phyloP scores from a whole-genome alignment of 1,140 invertebrate species.

The Amyelois transitella region DNA sequence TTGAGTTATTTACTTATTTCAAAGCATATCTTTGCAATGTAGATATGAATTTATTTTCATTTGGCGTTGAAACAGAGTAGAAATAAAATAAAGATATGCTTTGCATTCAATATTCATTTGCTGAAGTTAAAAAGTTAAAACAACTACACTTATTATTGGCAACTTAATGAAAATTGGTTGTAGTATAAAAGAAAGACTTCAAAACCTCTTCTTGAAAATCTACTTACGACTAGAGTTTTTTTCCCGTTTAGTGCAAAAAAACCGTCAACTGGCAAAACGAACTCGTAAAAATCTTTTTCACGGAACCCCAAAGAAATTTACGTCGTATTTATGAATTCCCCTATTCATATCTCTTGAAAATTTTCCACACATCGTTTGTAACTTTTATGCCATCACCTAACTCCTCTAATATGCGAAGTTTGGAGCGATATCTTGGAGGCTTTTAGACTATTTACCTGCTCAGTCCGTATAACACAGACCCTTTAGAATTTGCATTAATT shows the following conservation, averaged over 20 bases:
- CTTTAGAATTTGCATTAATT: conserved; percentile 53
- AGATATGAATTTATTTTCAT: no score
- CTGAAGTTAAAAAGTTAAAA: no score
- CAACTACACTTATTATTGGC: no score
- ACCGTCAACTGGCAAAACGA: neutral
- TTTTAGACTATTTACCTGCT: conserved; percentile 29
- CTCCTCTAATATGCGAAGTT: conserved; percentile 1
- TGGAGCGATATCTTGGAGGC: neutral
- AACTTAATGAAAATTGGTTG: no score
- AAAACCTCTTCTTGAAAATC: no score
- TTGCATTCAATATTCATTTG: no score
- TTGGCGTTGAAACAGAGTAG: no score
- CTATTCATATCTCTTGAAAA: neutral
- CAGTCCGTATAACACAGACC: conserved; percentile 34
- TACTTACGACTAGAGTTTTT: no score
- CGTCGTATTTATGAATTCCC: neutral
- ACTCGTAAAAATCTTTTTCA: neutral
- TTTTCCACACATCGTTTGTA: conserved; percentile 1
- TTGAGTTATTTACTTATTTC: no score
- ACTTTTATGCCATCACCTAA: conserved; percentile 3
- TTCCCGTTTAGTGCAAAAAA: neutral
- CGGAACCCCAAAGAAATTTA: neutral
- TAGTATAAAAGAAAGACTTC: no score
- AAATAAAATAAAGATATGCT: no score
- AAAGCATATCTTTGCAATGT: no score